Percentiles rank a stretch among this genome's conserved stretches.
Evolutionary conservation across 2,888 invertebrate genomes (phyloP).

Genomic region (Cancer borealis): DNA sequence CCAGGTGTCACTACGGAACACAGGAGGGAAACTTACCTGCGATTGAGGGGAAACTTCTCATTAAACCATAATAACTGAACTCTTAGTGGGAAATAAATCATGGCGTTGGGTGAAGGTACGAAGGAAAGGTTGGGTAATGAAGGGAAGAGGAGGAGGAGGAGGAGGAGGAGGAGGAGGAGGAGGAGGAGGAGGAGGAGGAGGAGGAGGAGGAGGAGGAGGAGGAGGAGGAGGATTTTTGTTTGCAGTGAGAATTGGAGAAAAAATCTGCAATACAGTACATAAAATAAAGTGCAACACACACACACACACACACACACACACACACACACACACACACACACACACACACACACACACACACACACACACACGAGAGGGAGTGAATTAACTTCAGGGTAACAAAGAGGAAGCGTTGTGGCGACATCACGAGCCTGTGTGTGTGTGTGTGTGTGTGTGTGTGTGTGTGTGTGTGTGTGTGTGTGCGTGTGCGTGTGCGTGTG

Average conservation of each 20-base stretch:
- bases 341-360: conserved; percentile 24
- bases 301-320: not conserved
- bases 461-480: not conserved
- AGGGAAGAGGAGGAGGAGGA: not conserved
- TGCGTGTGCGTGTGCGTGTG: conserved; percentile 16
- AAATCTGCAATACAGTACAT: too few species aligned
- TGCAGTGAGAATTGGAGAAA: too few species aligned
- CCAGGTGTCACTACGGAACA: not conserved
- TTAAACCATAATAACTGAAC: not conserved
- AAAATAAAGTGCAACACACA: not conserved
- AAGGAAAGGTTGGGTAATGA: not conserved
- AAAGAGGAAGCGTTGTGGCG: not conserved
- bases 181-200: not conserved
- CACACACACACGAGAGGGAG: not conserved
- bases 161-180: not conserved
- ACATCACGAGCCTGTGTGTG: not conserved
- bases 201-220: too few species aligned
- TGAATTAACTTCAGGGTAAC: not conserved
- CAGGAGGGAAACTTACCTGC: not conserved
- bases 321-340: not conserved
- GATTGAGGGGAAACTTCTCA: not conserved
- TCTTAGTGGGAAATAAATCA: not conserved
- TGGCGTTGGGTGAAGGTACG: not conserved
- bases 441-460: conserved; percentile 22
- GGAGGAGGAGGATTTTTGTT: too few species aligned